A percentile compares a stretch with the other conserved stretches of the same genome.
Evolutionary conservation across 2,888 invertebrate species (phyloP).

Genomic region (Micoletzkya japonica): DNA sequence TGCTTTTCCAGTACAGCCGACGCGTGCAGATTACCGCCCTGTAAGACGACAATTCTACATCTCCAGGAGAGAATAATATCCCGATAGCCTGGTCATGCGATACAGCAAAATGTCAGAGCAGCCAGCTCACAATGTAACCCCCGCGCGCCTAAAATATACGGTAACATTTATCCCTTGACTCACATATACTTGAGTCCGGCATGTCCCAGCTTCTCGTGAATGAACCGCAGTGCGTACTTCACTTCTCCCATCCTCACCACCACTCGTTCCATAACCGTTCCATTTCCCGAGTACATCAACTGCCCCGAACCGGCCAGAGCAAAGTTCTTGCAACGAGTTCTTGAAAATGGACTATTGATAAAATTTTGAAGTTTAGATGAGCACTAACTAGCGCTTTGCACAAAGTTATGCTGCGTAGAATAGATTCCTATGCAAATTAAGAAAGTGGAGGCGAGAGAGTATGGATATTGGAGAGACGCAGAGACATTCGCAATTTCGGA

Average conservation of each 20-base stretch:
- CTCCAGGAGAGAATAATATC: too few species aligned
- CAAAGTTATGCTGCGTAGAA: too few species aligned
- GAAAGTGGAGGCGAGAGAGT: too few species aligned
- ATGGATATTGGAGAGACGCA: too few species aligned
- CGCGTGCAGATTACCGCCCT: slow-evolving; percentile 17
- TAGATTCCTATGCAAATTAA: too few species aligned
- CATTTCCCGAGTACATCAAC: slow-evolving; percentile 6
- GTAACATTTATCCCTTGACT: background rate
- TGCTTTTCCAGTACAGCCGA: slow-evolving; percentile 29
- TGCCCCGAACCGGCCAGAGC: background rate
- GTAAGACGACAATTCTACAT: too few species aligned
- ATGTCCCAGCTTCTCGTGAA: slow-evolving; percentile 30
- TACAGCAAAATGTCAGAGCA: too few species aligned
- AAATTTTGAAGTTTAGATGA: background rate
- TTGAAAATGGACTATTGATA: background rate
- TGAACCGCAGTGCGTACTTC: slow-evolving; percentile 17
- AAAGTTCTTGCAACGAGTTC: slow-evolving; percentile 15
- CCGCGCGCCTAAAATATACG: too few species aligned
- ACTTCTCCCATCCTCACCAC: slow-evolving; percentile 25
- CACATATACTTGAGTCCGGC: slow-evolving; percentile 25
- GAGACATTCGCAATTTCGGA: too few species aligned
- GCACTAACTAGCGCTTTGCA: background rate
- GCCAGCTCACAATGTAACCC: too few species aligned
- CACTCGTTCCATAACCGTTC: slow-evolving; percentile 3
- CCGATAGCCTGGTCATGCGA: too few species aligned